phyloP scores from a whole-genome alignment of 2,797 vertebrate genomes.

The Amniataba percoides region DNA sequence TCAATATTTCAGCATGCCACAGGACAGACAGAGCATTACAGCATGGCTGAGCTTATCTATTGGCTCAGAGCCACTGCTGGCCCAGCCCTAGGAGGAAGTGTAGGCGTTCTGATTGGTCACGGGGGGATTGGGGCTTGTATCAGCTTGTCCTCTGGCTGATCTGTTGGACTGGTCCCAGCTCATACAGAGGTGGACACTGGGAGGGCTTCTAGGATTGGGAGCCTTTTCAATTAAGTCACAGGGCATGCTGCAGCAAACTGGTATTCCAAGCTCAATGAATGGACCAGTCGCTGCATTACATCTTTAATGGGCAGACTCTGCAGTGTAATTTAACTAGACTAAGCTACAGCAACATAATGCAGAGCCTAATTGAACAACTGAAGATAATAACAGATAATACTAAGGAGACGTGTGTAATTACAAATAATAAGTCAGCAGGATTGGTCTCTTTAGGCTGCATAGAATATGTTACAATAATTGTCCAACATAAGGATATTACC shows the following conservation, averaged over 20 bases:
- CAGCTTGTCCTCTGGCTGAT: slow-evolving; percentile 79
- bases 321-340: slow-evolving; percentile 37
- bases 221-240: slow-evolving; percentile 69
- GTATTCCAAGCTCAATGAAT: slow-evolving; percentile 34
- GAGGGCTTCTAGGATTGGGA: slow-evolving; percentile 64
- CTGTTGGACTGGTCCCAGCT: slow-evolving; percentile 77
- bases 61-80: slow-evolving; percentile 78
- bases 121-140: slow-evolving; percentile 77
- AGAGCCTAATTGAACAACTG: slow-evolving; percentile 48
- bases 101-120: slow-evolving; percentile 77
- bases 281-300: slow-evolving; percentile 39
- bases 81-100: slow-evolving; percentile 73
- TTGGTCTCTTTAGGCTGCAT: slow-evolving; percentile 18
- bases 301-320: slow-evolving; percentile 34
- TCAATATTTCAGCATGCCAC: slow-evolving; percentile 73
- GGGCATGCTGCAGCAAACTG: slow-evolving; percentile 61
- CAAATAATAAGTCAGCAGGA: slow-evolving; percentile 37
- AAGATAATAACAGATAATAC: slow-evolving; percentile 40
- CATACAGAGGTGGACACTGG: slow-evolving; percentile 73
- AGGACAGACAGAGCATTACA: slow-evolving; percentile 78
- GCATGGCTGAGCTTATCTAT: slow-evolving; percentile 78
- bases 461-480: slow-evolving; percentile 5
- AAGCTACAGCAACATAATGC: slow-evolving; percentile 34
- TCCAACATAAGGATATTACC: slow-evolving; percentile 15
- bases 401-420: slow-evolving; percentile 42